Evolutionary conservation across 2,113 vertebrate genomes (phyloP), one percentile per base, ranked within the genome.

Genomic region (Spea multiplicata): DNA sequence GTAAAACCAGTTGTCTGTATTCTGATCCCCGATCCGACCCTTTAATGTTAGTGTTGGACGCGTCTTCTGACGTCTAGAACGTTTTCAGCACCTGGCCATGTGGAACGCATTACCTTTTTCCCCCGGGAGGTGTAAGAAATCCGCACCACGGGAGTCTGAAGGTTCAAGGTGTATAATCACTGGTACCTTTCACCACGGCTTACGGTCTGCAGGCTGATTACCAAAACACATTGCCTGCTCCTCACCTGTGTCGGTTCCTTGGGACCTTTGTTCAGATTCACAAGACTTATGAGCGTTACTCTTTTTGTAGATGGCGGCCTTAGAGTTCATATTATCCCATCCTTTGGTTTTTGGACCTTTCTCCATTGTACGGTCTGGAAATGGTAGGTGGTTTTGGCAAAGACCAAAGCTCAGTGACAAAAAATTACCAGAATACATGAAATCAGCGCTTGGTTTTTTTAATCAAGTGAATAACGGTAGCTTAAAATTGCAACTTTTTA

Each of bases 21-120:
- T 7, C 13, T 16, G 46, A 64, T 48, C 66, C 52, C 14, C 3
- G 8, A 30, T 68, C 50, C 47, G 53, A 76, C 50, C 74, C 50
- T 48, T 17, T 69, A 52, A 62, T 74, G 49, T 62, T 30, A 48
- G 12, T 7, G 55, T 61, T 5, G 55, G 45, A 67, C 73, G 79
- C 85, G 81, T 85, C 81, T 85, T 71, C 84, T 70, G 0, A 59
- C 83, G 85, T 50, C 86, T 79, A 83, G 74, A 52, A 67, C 59
- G 61, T 0, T 79, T 80, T 84, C 84, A 82, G 77, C 83, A 84
- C 84, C 84, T 75, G 64, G 83, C 74, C 89, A 87, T 88, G 86
- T 88, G 87, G 87, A 88, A 89, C 69, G 85, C 84, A 90, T 88
- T 86, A 88, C 86, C 82, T 84, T 83, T 83, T 2, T n/a, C n/a